Evolutionary conservation across 2,888 invertebrate genomes (phyloP), one percentile per base, ranked within the genome.

Genomic region (Brachypalpus laphriformis): DNA sequence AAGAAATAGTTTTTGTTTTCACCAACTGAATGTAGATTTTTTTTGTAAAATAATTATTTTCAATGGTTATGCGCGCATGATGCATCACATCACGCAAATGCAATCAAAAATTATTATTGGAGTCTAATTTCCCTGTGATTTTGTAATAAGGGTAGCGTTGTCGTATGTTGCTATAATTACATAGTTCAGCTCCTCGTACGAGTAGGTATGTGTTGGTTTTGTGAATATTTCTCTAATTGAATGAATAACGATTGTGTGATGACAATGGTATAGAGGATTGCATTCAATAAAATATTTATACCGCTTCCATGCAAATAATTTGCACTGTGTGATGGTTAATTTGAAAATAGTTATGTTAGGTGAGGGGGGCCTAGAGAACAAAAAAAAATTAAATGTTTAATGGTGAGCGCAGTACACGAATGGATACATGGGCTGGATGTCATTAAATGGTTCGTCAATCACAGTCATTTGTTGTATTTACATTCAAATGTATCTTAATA

Each of bases 31-130:
- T 37, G 4, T 1, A 7, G 20, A 40, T 42, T 25, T 45, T 5
- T 31, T 45, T 5, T 31, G 6, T 31, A 8, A 8, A 8, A 8
- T 31, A 45, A 14, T 34, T 42, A 11, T 42, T 54, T 28, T 20
- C 31, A 47, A 34, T 31, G 49, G 51, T 42, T 42, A 68, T 34
- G 34, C 45, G 42, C 28, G 7, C 42, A 57, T 66, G 28, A 47
- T 66, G 49, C 51, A 66, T 51, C 68, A 54, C 47, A 20, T 40
- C 75, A 75, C 66, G 66, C 66, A 66, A 76, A 59, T 68, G 57
- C 37, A 76, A 76, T 76, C 66, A 66, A 56, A 54, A 56, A 28
- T 37, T 18, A 51, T 49, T 49, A 65, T 65, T 34, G 49, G 14
- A 22, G 34, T 65, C 66, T 37, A 66, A 66, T 66, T 51, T 51